phyloP scores from a whole-genome alignment of 1,140 invertebrate genomes.

The Hesperophylax magnus region DNA sequence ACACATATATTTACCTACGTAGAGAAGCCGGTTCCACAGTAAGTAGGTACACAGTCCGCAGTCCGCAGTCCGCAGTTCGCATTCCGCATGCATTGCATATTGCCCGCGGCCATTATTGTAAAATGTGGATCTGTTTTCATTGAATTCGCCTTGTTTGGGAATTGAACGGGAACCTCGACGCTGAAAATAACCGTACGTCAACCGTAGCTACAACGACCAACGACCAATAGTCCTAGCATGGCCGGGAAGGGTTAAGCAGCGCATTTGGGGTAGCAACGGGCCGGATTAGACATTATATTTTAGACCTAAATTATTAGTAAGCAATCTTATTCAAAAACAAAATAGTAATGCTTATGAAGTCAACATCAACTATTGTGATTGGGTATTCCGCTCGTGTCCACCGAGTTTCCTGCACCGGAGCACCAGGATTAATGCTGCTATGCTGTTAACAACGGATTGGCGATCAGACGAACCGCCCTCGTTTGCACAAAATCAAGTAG shows the following conservation, averaged over 20 bases:
- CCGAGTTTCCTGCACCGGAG: too few species aligned
- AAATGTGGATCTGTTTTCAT: conserved; percentile 59
- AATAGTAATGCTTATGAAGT: too few species aligned
- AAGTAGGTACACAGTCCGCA: too few species aligned
- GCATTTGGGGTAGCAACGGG: neutral
- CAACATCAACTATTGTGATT: too few species aligned
- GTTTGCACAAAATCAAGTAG: too few species aligned
- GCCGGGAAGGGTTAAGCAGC: neutral
- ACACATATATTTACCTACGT: neutral
- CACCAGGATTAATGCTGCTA: too few species aligned
- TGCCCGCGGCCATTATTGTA: conserved; percentile 49
- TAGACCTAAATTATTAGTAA: too few species aligned
- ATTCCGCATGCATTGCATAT: conserved; percentile 46
- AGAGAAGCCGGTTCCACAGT: neutral
- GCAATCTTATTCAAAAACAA: too few species aligned
- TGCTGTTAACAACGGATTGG: too few species aligned
- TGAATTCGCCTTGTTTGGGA: conserved; percentile 58
- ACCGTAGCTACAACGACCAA: conserved; percentile 22
- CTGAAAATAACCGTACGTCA: conserved; percentile 56
- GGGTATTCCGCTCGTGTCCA: too few species aligned
- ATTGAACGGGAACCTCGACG: conserved; percentile 57
- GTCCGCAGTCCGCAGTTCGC: too few species aligned
- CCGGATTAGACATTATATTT: neutral
- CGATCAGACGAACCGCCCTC: too few species aligned
- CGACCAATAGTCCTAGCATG: neutral